Evolutionary conservation across 2,888 invertebrate genomes (phyloP).

Genomic region (Aspidiotus rigidus): DNA sequence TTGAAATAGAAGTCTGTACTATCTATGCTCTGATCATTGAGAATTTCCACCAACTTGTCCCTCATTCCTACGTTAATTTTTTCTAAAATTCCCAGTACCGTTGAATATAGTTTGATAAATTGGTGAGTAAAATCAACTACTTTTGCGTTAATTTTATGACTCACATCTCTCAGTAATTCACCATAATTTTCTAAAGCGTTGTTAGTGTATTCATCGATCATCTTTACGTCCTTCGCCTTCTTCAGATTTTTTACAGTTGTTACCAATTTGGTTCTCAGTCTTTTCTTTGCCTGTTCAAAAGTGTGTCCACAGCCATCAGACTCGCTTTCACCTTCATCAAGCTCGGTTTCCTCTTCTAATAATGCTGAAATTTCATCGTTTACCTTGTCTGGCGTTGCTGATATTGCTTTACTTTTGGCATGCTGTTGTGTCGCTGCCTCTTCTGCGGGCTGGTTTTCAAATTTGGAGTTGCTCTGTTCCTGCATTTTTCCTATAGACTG

Average conservation of each 20-base stretch:
- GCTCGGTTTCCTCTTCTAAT: neutral
- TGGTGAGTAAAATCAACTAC: slow-evolving; percentile 11
- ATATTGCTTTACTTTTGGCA: neutral
- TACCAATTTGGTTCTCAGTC: slow-evolving; percentile 9
- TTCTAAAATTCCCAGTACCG: slow-evolving; percentile 13
- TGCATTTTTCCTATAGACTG: neutral
- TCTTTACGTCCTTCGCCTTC: slow-evolving; percentile 1
- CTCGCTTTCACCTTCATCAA: neutral
- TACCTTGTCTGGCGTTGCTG: neutral
- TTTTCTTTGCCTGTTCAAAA: slow-evolving; percentile 11
- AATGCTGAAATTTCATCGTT: neutral
- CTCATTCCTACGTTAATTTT: slow-evolving; percentile 24
- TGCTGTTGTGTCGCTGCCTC: neutral
- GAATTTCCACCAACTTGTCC: slow-evolving; percentile 2
- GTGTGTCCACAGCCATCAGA: slow-evolving; percentile 13
- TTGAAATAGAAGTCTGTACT: neutral
- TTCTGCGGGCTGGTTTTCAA: neutral
- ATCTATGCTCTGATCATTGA: neutral
- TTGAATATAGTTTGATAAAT: slow-evolving; percentile 15
- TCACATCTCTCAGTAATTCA: slow-evolving; percentile 3
- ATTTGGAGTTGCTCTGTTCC: neutral
- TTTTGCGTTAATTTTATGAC: slow-evolving; percentile 1
- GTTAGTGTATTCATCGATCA: slow-evolving; percentile 12
- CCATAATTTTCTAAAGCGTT: slow-evolving; percentile 16
- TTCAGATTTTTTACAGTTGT: slow-evolving; percentile 10